phyloP scores from a whole-genome alignment of 2,113 vertebrate genomes.

The Sisor rabdophorus region DNA sequence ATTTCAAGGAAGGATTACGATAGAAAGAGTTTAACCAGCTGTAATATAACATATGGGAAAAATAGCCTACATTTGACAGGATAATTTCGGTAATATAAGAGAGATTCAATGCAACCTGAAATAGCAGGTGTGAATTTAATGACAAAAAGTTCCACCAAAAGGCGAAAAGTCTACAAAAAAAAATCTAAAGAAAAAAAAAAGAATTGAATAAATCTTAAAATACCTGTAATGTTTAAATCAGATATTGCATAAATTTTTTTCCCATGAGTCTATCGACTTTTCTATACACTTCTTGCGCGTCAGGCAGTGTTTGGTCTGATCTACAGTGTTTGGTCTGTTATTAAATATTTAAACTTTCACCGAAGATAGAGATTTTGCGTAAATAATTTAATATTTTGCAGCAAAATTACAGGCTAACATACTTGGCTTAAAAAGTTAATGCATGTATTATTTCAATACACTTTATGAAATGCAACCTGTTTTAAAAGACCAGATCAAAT shows the following conservation, averaged over 20 bases:
- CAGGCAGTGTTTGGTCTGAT: not conserved
- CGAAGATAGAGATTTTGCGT: not conserved
- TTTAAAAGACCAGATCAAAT: not conserved
- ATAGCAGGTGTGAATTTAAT: not conserved
- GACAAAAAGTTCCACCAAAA: too few species aligned
- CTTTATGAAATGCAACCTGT: not conserved
- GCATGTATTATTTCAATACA: not conserved
- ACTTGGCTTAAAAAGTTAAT: not conserved
- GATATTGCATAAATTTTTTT: not conserved
- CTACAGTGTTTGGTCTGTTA: not conserved
- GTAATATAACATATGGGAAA: not conserved
- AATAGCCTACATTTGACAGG: not conserved
- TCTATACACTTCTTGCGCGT: not conserved
- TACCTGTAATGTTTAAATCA: not conserved
- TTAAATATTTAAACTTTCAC: not conserved
- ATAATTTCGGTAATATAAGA: not conserved
- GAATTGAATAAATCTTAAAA: not conserved
- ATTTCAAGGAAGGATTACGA: not conserved
- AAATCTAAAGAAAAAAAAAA: not conserved
- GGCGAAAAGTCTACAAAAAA: too few species aligned
- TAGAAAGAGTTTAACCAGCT: not conserved
- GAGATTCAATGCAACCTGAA: not conserved
- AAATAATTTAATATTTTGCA: conserved; percentile 4
- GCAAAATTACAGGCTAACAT: not conserved
- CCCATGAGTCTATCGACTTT: not conserved